Percentiles rank a stretch among this genome's conserved stretches.
phyloP scores from a whole-genome alignment of 2,888 invertebrate genomes.

The Rhopalosiphum nymphaeae region DNA sequence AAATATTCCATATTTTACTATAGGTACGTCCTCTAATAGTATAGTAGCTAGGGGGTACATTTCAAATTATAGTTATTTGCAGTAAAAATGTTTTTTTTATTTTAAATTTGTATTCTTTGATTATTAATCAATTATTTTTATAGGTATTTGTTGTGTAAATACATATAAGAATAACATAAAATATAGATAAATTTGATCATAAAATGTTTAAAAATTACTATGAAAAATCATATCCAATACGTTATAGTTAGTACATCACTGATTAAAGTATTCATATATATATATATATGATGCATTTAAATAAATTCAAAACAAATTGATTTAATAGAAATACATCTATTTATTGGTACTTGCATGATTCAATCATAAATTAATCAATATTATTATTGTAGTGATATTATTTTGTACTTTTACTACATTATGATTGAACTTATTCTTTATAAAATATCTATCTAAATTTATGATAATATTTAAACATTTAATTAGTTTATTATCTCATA shows the following conservation, averaged over 20 bases:
- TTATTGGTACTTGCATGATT: background rate
- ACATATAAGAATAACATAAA: background rate
- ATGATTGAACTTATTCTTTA: background rate
- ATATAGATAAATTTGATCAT: background rate
- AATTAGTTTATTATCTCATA: background rate
- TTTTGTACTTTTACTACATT: background rate
- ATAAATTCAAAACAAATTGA: background rate
- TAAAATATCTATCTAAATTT: background rate
- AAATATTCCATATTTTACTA: conserved; percentile 18
- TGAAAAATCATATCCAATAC: background rate
- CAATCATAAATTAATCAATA: background rate
- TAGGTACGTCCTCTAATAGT: conserved; percentile 8
- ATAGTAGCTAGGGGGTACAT: background rate
- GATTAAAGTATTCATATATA: too few relatives aligned
- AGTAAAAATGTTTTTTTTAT: background rate
- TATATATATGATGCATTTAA: background rate
- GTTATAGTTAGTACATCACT: background rate
- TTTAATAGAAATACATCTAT: background rate
- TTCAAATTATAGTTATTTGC: background rate
- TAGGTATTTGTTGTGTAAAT: background rate
- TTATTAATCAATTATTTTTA: background rate
- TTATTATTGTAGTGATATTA: background rate
- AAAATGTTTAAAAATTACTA: background rate
- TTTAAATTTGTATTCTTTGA: background rate
- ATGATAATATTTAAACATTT: background rate